Evolutionary conservation across 1,140 invertebrate species (phyloP), one percentile per base, ranked within the genome.

Genomic region (Drosophila teissieri): DNA sequence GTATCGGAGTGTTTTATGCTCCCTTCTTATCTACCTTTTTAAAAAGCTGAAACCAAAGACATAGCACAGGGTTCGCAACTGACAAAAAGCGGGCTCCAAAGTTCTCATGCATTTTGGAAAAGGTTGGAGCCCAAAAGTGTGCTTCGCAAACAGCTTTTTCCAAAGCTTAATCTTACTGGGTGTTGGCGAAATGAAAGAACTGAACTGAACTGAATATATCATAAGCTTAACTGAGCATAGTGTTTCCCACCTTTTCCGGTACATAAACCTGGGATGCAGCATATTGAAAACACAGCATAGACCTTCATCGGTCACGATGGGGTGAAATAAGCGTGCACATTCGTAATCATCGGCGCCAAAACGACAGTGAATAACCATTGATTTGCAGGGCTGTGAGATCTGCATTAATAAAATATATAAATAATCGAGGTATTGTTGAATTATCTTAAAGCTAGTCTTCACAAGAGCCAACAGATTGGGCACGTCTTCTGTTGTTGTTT

Each of bases 231-330:
- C 15, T 36, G 17, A n/a, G 19, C 4, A 45, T 19, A 14, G 0
- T n/a, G n/a, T 17, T 36, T 19, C 67, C 17, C 60, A 90, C 88
- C 74, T 70, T n/a, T 80, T 76, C 60, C 90, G 92, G 78, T 95
- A 95, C 92, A 96, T 94, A 49, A 93, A 94, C 46, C 95, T 93
- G 11, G 94, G 92, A 51, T 95, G 94, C 2, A 96, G 93, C 63
- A 95, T 94, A 88, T 97, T 97, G 75, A 97, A 97, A 8, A 95
- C 95, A 91, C 96, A 97, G 88, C 96, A 97, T 0, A 96, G 93
- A 0, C 96, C 96, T 90, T 97, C 96, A 68, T 97, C 96, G 0
- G 96, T 97, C 46, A 97, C 93, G 27, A 95, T 94, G 1, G 95
- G 94, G 88, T 96, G 95, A 90, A 97, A 96, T 36, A 96, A 80